phyloP scores from a whole-genome alignment of 2,888 invertebrate genomes.

The Xanthia icteritia region DNA sequence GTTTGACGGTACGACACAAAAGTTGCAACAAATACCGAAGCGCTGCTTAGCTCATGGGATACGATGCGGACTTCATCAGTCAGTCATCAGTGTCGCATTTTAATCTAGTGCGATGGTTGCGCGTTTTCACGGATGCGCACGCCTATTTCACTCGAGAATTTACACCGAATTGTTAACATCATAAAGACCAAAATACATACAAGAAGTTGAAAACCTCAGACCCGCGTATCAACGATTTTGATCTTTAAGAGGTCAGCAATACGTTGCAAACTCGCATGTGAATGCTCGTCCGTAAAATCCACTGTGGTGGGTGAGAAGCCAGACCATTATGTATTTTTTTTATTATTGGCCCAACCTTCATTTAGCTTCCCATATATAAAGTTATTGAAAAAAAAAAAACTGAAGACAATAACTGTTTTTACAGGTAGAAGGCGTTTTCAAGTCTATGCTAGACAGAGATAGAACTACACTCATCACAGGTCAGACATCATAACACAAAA shows the following conservation, averaged over 20 bases:
- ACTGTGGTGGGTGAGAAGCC: neutral
- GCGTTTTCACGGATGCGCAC: neutral
- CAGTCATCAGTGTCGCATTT: neutral
- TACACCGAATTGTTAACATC: neutral
- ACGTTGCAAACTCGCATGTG: neutral
- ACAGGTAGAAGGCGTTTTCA: neutral
- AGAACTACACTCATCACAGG: neutral
- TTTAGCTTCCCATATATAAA: neutral
- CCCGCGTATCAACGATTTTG: too few species aligned
- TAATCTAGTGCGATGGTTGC: neutral
- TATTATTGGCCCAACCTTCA: neutral
- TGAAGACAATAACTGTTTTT: neutral
- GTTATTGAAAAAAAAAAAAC: neutral
- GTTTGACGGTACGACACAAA: conserved; percentile 23
- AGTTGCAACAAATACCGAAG: conserved; percentile 8
- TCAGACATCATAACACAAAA: neutral
- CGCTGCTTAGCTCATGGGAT: neutral
- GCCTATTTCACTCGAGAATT: neutral
- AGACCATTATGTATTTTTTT: neutral
- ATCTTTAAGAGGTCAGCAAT: neutral
- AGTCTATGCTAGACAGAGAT: neutral
- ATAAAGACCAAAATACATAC: neutral
- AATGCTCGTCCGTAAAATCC: neutral
- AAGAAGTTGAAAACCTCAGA: neutral
- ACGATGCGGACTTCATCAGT: neutral